phyloP scores from a whole-genome alignment of 2,797 vertebrate species.

The Chelon labrosus region DNA sequence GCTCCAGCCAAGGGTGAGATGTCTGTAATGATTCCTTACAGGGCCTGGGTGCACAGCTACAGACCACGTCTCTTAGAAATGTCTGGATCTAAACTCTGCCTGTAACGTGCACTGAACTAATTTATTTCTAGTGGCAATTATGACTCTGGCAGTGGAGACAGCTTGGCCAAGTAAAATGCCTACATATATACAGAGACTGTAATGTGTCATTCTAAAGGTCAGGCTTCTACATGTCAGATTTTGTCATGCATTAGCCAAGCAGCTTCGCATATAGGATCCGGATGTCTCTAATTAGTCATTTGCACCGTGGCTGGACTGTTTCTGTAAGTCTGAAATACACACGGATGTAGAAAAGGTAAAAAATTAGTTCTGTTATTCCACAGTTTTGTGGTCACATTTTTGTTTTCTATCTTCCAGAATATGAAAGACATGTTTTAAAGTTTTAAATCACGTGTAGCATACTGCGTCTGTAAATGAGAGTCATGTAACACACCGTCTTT shows the following conservation, averaged over 20 bases:
- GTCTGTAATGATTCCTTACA: slow-evolving; percentile 10
- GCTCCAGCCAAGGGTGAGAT: slow-evolving; percentile 22
- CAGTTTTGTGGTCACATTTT: neutral
- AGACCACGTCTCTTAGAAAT: slow-evolving; percentile 34
- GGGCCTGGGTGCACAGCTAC: slow-evolving; percentile 1
- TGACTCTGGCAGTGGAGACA: slow-evolving; percentile 46
- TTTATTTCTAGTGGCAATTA: slow-evolving; percentile 60
- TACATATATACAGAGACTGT: slow-evolving; percentile 35
- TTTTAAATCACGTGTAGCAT: neutral
- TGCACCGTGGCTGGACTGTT: slow-evolving; percentile 18
- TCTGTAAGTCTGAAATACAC: slow-evolving; percentile 16
- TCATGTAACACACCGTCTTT: neutral
- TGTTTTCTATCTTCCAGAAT: neutral
- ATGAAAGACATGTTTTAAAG: neutral
- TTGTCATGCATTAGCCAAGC: slow-evolving; percentile 57
- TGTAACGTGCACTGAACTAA: slow-evolving; percentile 27
- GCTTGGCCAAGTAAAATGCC: slow-evolving; percentile 43
- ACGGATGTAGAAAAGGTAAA: neutral
- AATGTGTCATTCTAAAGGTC: slow-evolving; percentile 69
- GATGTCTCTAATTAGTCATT: slow-evolving; percentile 57
- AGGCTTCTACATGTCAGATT: slow-evolving; percentile 53
- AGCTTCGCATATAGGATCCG: slow-evolving; percentile 51
- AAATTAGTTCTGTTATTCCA: neutral
- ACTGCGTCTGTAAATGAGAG: neutral
- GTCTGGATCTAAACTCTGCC: slow-evolving; percentile 14